Evolutionary conservation across 1,140 invertebrate genomes (phyloP), one percentile per base, ranked within the genome.

Genomic region (Drosophila teissieri): DNA sequence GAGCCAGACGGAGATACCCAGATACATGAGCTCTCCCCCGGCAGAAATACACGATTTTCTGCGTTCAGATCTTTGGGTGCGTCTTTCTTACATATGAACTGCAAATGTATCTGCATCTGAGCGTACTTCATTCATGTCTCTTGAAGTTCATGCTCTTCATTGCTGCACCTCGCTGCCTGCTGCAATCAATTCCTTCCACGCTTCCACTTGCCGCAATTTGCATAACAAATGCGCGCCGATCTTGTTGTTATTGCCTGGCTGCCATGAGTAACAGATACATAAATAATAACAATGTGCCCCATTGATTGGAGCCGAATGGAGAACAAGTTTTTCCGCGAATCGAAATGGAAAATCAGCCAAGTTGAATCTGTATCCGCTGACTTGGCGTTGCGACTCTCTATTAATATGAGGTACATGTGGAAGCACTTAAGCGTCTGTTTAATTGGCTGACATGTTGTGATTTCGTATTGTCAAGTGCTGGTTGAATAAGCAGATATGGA

Each of bases 381-480:
- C 49, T 62, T 39, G 60, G 52, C 68, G 53, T 45, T 58, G 34
- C 34, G 36, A 40, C 55, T 67, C 62, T 78, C 72, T 78, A 65
- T 81, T 64, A 61, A 53, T 51, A 51, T 79, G 55, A 64, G 68
- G 64, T 64, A 53, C 45, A 49, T 22, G 58, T 37, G 39, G 42
- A 56, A 40, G 51, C 67, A 63, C 88, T 79, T 88, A 79, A 83
- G 64, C 80, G 73, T 44, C 67, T 77, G 76, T 73, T 88, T 88
- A 88, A 89, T 88, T 89, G 84, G 62, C 76, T 84, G 83, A 84
- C 83, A 88, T 88, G 84, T 88, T 88, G 79, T 88, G 83, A 88
- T 88, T 89, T 80, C n/a, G 73, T 63, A 44, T 78, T 89, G 83
- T 89, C 83, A 89, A 83, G 48, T 58, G 60, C 22, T 17, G 42